A percentile compares a stretch with the other conserved stretches of the same genome.
These are phyloP conservation scores for Drosophila novamexicana DNA, from an alignment of 1,140 invertebrate genomes.

Conservation along the genomic window DNA sequence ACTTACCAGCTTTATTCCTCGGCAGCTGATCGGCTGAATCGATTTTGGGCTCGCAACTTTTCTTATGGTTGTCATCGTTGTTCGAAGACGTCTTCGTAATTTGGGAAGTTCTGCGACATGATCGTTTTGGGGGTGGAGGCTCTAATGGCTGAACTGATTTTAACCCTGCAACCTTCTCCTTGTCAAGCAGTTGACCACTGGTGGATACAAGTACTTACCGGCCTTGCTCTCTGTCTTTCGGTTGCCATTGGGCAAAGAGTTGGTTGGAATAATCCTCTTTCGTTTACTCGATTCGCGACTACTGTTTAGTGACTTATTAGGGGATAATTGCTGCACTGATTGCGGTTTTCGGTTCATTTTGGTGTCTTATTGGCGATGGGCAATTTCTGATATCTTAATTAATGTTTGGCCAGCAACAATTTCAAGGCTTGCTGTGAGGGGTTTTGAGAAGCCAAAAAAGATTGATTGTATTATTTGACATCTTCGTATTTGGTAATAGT, in stretches of 20 bases:
- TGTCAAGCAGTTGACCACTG: too few species aligned
- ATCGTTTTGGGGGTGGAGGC: background rate
- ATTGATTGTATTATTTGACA: too few species aligned
- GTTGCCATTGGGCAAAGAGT: background rate
- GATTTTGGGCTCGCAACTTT: too few species aligned
- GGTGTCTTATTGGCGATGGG: too few species aligned
- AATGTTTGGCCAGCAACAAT: too few species aligned
- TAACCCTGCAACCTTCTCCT: too few species aligned
- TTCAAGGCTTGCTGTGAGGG: too few species aligned
- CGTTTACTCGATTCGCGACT: background rate
- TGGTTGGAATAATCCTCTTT: background rate
- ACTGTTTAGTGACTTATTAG: background rate
- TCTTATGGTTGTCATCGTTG: too few species aligned
- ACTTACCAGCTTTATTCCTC: background rate
- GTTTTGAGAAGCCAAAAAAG: too few species aligned
- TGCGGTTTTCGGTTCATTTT: background rate
- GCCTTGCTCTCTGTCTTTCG: background rate
- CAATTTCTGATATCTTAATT: too few species aligned
- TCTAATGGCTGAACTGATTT: background rate
- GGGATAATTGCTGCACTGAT: background rate
- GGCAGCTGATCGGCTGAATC: too few species aligned
- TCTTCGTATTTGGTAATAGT: too few species aligned
- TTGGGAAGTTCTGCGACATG: background rate
- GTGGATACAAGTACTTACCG: background rate
- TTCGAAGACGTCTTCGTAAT: background rate